These are phyloP conservation scores for Pardalotus punctatus DNA, from an alignment of 2,113 vertebrate genomes.

Conservation along the genomic window DNA sequence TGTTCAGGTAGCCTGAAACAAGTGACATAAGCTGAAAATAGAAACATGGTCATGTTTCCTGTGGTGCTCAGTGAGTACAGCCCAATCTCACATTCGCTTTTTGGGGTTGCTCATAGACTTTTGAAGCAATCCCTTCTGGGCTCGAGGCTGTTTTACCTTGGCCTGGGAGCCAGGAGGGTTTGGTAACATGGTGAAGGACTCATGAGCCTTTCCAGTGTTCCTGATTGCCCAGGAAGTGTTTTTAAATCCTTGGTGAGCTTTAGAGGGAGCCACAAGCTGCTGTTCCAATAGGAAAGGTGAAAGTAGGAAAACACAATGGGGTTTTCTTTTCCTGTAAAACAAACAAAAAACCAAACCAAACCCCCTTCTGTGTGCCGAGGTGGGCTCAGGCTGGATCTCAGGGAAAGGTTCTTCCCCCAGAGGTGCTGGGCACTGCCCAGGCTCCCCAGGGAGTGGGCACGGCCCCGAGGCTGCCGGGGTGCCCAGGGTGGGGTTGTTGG, in stretches of 20 bases:
- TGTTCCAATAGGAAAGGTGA: not conserved
- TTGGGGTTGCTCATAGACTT: not conserved
- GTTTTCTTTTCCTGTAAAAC: not conserved
- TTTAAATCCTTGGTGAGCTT: not conserved
- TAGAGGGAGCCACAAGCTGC: not conserved
- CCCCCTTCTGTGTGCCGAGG: not conserved
- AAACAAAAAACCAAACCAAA: not conserved
- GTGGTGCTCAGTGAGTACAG: not conserved
- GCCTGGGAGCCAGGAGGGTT: not conserved
- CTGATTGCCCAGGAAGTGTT: not conserved
- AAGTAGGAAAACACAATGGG: not conserved
- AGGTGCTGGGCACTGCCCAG: not conserved
- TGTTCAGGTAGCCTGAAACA: not conserved
- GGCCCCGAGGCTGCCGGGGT: not conserved
- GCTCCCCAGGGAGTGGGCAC: not conserved
- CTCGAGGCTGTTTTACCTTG: not conserved
- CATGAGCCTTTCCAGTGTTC: not conserved
- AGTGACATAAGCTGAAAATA: not conserved
- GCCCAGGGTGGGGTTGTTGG: not conserved
- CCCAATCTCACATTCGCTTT: not conserved
- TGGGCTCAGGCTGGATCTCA: accelerated
- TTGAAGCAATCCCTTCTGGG: not conserved
- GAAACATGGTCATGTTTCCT: not conserved
- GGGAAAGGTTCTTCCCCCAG: not conserved
- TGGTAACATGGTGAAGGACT: not conserved